These are phyloP conservation scores for Sabatieria punctata DNA, from an alignment of 2,888 invertebrate species.

Conservation along the genomic window DNA sequence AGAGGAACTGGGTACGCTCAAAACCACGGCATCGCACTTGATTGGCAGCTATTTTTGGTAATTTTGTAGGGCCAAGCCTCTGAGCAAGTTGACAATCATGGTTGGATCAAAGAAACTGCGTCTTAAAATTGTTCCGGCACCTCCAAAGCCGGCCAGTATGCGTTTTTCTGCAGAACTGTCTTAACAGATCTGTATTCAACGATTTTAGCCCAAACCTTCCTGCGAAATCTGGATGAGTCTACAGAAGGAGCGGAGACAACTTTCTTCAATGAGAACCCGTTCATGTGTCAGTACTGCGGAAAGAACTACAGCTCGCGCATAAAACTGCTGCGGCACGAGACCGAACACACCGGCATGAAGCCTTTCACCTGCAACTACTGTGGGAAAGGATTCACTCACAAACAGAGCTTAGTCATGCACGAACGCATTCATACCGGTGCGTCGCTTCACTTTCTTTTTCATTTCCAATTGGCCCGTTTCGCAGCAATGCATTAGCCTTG, in stretches of 20 bases:
- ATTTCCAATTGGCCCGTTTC: no score
- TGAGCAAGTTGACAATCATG: neutral
- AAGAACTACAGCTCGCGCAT: slow-evolving; percentile 1
- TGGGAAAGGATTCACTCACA: slow-evolving; percentile 4
- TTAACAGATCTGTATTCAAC: no score
- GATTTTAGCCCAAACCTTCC: no score
- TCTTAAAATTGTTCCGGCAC: neutral
- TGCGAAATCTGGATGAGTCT: no score
- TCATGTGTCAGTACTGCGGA: slow-evolving; percentile 1
- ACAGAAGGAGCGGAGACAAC: no score
- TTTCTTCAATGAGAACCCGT: slow-evolving; percentile 1
- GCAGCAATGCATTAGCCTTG: no score
- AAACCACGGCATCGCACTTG: no score
- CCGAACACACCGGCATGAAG: slow-evolving; percentile 4
- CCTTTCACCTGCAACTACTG: slow-evolving; percentile 4
- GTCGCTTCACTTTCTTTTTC: no score
- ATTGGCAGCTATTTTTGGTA: no score
- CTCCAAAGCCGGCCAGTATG: neutral
- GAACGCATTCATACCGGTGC: slow-evolving; percentile 4
- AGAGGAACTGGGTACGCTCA: no score
- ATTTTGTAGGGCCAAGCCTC: no score
- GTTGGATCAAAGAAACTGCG: neutral
- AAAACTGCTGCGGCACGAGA: slow-evolving; percentile 4
- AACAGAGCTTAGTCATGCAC: slow-evolving; percentile 2
- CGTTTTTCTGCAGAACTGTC: no score